phyloP scores from a whole-genome alignment of 2,888 invertebrate species.

The Peribatodes rhomboidaria region DNA sequence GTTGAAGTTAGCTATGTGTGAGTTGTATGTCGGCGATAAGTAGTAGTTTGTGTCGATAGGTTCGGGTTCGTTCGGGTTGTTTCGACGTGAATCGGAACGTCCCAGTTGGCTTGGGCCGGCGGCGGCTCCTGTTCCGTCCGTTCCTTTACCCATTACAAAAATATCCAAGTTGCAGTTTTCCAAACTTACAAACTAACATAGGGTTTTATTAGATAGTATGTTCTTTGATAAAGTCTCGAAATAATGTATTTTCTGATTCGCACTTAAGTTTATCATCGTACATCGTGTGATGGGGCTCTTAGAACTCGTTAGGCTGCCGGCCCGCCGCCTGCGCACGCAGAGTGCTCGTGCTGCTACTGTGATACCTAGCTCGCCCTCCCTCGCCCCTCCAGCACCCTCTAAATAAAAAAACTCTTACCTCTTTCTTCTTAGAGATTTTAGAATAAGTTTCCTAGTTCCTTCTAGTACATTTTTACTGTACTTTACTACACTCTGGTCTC shows the following conservation, averaged over 20 bases:
- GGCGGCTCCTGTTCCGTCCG: slow-evolving; percentile 33
- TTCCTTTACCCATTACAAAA: neutral
- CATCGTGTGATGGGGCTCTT: neutral
- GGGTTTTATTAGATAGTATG: too few relatives aligned
- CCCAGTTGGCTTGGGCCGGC: slow-evolving; percentile 55
- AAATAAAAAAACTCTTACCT: neutral
- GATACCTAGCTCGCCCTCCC: slow-evolving; percentile 60
- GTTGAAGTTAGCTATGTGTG: slow-evolving; percentile 71
- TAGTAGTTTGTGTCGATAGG: slow-evolving; percentile 50
- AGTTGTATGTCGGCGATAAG: slow-evolving; percentile 64
- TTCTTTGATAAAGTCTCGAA: too few relatives aligned
- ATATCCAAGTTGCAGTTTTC: neutral
- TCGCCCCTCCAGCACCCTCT: slow-evolving; percentile 27
- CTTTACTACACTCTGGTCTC: neutral
- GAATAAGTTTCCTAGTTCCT: slow-evolving; percentile 3
- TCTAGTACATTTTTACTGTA: neutral
- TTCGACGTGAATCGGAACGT: slow-evolving; percentile 52
- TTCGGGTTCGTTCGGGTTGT: slow-evolving; percentile 28
- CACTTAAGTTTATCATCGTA: too few relatives aligned
- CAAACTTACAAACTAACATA: neutral
- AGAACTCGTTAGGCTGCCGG: neutral
- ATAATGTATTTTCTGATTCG: too few relatives aligned
- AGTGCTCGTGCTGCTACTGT: slow-evolving; percentile 67
- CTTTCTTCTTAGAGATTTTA: slow-evolving; percentile 3
- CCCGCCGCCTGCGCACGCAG: slow-evolving; percentile 17